phyloP scores from a whole-genome alignment of 2,888 invertebrate species.

The Graphium colonna region DNA sequence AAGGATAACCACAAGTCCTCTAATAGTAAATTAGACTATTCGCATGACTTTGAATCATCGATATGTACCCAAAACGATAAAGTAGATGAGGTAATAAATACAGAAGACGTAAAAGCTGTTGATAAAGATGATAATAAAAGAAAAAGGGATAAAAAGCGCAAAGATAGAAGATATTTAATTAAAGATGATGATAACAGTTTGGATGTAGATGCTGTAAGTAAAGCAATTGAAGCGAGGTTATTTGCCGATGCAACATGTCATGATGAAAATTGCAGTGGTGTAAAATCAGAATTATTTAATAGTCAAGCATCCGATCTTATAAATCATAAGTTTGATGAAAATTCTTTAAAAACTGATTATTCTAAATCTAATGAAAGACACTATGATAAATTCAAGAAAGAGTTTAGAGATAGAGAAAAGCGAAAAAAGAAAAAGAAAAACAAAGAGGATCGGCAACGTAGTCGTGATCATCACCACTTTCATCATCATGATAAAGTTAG shows the following conservation, averaged over 20 bases:
- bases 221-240: slow-evolving; percentile 89
- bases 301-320: slow-evolving; percentile 55
- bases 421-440: slow-evolving; percentile 92
- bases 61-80: slow-evolving; percentile 35
- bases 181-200: slow-evolving; percentile 89
- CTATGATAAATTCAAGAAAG: slow-evolving; percentile 69
- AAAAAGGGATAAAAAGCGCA: slow-evolving; percentile 82
- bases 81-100: slow-evolving; percentile 30
- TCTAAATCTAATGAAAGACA: slow-evolving; percentile 30
- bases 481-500: slow-evolving; percentile 78
- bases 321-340: slow-evolving; percentile 74
- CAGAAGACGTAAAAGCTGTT: slow-evolving; percentile 53
- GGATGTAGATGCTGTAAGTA: slow-evolving; percentile 89
- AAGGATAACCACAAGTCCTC: slow-evolving; percentile 33
- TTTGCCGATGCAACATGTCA: slow-evolving; percentile 79
- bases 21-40: slow-evolving; percentile 47
- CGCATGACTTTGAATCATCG: slow-evolving; percentile 41
- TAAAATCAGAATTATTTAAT: slow-evolving; percentile 48
- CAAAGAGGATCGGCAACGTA: slow-evolving; percentile 86
- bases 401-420: slow-evolving; percentile 89
- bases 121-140: slow-evolving; percentile 79
- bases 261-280: slow-evolving; percentile 42
- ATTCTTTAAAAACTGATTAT: slow-evolving; percentile 25
- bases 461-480: slow-evolving; percentile 84
- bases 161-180: slow-evolving; percentile 78